Evolutionary conservation across 2,888 invertebrate species (phyloP), one percentile per base, ranked within the genome.

Genomic region (Gymnocheta viridis): DNA sequence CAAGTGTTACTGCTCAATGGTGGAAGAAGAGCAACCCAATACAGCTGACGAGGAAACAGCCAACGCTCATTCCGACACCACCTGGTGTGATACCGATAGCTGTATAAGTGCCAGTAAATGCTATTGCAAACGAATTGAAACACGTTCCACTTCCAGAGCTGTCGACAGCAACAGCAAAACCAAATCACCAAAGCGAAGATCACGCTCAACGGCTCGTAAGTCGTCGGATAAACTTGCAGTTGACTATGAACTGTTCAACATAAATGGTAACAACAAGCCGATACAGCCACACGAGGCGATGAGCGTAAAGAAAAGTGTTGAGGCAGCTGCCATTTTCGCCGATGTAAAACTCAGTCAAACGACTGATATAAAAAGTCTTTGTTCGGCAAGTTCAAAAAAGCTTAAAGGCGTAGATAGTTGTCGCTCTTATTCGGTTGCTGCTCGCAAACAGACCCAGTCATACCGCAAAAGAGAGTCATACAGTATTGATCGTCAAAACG

Each of bases 91-190:
- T 17, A 96, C 97, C 0, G 97, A 97, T 90, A 96, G 96, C 88
- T 98, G 97, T 89, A 94, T 96, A 0, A 96, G 96, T 86, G 95
- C 96, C 87, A 97, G 97, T 90, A 97, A 97, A 91, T 97, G 97
- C 89, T 97, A 97, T 89, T 97, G 97, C 89, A 94, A 90, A 56
- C 87, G 88, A 4, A 82, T 84, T 7, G 88, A 88, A 72, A 85
- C 86, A 2, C 86, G 86, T 2, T 86, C 86, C 32, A 82, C 85
- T 2, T 29, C 62, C 19, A 41, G 35, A 24, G 17, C 12, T 19
- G 49, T 27, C 24, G 77, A 74, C 0, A 35, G 29, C 51, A 62
- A 67, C 17, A 79, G 86, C 86, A 62, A 81, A 47, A 49, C 56
- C 17, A 76, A 73, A 12, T 91, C 91, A 5, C 92, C 92, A 80